Percentiles rank a stretch among this genome's conserved stretches.
Evolutionary conservation across 2,888 invertebrate genomes (phyloP).

Genomic region (Periphyllus acericola): DNA sequence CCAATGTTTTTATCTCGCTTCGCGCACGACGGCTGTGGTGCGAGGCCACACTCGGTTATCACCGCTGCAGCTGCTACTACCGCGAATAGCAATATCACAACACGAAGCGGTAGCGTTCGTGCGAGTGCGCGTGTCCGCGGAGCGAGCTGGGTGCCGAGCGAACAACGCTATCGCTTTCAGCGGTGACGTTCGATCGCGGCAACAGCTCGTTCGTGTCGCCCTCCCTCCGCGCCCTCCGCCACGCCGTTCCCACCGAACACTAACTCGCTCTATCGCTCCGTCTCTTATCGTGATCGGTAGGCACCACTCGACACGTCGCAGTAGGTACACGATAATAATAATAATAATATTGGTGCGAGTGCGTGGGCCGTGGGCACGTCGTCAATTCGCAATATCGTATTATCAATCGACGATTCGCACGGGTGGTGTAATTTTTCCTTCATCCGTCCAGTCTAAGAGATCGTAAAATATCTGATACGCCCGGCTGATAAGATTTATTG

Average conservation of each 20-base stretch:
- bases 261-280: no score
- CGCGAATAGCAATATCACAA: background rate
- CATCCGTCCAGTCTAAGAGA: background rate
- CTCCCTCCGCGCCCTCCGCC: no score
- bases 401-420: background rate
- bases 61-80: background rate
- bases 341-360: no score
- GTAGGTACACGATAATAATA: no score
- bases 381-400: background rate
- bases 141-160: background rate
- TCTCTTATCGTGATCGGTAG: no score
- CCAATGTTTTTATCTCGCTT: background rate
- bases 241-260: no score
- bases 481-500: background rate
- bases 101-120: background rate
- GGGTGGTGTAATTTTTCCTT: background rate
- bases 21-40: background rate
- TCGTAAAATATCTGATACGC: background rate
- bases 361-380: no score
- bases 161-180: background rate
- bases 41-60: constrained; percentile 25
- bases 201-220: background rate
- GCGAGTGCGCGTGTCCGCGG: background rate
- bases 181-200: background rate
- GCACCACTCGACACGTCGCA: no score